Evolutionary conservation across 2,113 vertebrate genomes (phyloP).

Genomic region (Poeciliopsis turrubarensis): DNA sequence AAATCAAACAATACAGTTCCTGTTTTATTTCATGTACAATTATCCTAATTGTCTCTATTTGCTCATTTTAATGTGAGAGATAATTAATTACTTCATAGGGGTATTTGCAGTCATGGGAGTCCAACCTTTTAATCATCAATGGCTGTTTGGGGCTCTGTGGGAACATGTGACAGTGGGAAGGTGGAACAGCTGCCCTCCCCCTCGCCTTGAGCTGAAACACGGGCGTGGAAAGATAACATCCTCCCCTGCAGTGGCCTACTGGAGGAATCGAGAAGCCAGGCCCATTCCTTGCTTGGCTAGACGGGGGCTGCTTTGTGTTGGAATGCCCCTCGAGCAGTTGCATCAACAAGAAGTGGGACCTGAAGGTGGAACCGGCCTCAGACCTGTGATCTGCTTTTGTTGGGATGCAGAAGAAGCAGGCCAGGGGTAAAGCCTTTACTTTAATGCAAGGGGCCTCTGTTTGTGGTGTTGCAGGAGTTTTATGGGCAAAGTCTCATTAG

Average conservation of each 20-base stretch:
- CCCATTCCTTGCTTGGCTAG: constrained; percentile 52
- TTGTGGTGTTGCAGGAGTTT: neutral
- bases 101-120: neutral
- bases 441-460: neutral
- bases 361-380: constrained; percentile 35
- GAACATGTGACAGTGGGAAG: constrained; percentile 47
- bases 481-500: neutral
- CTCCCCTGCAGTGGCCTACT: constrained; percentile 59
- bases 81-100: neutral
- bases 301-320: constrained; percentile 52
- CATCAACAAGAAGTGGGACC: constrained; percentile 69
- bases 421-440: neutral
- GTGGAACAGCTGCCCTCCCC: constrained; percentile 57
- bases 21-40: neutral
- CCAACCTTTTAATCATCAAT: neutral
- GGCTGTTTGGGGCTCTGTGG: constrained; percentile 19
- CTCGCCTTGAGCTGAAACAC: constrained; percentile 44
- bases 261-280: constrained; percentile 56
- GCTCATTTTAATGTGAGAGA: neutral
- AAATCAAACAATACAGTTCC: neutral
- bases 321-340: constrained; percentile 78
- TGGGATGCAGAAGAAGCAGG: neutral
- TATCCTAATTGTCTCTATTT: neutral
- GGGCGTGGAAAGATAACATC: constrained; percentile 73
- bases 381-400: constrained; percentile 23